Percentiles rank a stretch among this genome's conserved stretches.
Conservation (phyloP, 2,113 vertebrate species). For the Balaeniceps rex region DNA sequence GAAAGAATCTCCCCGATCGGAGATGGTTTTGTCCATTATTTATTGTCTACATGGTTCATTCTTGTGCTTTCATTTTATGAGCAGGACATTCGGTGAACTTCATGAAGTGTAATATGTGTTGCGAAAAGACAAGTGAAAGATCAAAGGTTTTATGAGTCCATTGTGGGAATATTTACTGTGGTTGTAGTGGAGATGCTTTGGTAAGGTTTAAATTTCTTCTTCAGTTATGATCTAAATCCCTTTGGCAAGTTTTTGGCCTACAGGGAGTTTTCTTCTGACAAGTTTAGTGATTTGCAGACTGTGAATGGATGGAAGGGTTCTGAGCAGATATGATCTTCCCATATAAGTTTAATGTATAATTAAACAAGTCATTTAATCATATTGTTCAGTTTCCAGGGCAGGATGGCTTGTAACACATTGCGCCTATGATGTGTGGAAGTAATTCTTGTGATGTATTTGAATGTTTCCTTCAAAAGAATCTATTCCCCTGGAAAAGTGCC, state of each 20-base stretch:
- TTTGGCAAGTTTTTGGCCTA: background rate
- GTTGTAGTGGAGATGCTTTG: background rate
- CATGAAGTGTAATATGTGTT: background rate
- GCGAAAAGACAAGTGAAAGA: background rate
- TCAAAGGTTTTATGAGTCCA: background rate
- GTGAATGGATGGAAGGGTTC: background rate
- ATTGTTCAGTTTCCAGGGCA: background rate
- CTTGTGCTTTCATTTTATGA: background rate
- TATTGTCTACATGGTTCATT: background rate
- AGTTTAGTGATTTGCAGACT: background rate
- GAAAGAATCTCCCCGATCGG: rapidly evolving
- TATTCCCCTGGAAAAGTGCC: background rate
- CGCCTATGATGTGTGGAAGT: rapidly evolving
- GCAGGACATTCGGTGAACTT: background rate
- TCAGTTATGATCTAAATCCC: background rate
- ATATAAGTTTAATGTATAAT: slow-evolving; percentile 23
- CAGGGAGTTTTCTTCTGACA: background rate
- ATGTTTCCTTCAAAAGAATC: background rate
- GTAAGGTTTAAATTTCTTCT: background rate
- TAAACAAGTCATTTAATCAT: slow-evolving; percentile 25
- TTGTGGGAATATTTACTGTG: background rate
- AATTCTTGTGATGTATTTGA: background rate
- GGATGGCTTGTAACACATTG: background rate
- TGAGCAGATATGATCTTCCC: background rate
- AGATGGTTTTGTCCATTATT: background rate